phyloP scores from a whole-genome alignment of 2,797 vertebrate species.

The Lerista edwardsae region DNA sequence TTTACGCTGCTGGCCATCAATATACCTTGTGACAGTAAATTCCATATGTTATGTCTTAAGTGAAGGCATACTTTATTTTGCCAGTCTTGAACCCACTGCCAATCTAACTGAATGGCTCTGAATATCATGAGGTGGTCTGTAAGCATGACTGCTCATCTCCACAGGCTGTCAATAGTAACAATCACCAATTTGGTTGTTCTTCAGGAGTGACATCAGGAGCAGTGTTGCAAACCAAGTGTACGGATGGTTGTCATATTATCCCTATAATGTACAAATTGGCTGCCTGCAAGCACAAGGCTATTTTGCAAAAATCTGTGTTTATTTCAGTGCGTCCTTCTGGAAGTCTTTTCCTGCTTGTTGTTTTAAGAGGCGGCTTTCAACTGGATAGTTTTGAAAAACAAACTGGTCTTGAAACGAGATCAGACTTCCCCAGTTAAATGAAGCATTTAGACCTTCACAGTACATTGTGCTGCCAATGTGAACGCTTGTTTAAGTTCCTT shows the following conservation, averaged over 20 bases:
- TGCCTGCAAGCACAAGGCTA: background rate
- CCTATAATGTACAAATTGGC: background rate
- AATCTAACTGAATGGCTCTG: background rate
- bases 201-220: background rate
- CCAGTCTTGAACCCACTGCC: background rate
- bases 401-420: conserved; percentile 63
- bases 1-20: background rate
- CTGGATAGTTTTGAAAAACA: conserved; percentile 46
- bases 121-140: background rate
- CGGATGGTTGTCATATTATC: background rate
- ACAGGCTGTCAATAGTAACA: background rate
- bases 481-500: conserved; percentile 71
- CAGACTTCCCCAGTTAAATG: conserved; percentile 67
- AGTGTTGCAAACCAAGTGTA: background rate
- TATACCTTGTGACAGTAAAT: background rate
- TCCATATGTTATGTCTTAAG: background rate
- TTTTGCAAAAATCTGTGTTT: conserved; percentile 30
- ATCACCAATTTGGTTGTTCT: background rate
- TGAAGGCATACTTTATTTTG: background rate
- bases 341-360: conserved; percentile 49
- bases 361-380: conserved; percentile 44
- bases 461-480: conserved; percentile 59
- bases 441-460: conserved; percentile 68
- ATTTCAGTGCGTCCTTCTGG: conserved; percentile 24
- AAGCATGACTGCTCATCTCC: background rate